phyloP scores from a whole-genome alignment of 35 echinoderm and acorn worm genomes.

The Lytechinus variegatus region DNA sequence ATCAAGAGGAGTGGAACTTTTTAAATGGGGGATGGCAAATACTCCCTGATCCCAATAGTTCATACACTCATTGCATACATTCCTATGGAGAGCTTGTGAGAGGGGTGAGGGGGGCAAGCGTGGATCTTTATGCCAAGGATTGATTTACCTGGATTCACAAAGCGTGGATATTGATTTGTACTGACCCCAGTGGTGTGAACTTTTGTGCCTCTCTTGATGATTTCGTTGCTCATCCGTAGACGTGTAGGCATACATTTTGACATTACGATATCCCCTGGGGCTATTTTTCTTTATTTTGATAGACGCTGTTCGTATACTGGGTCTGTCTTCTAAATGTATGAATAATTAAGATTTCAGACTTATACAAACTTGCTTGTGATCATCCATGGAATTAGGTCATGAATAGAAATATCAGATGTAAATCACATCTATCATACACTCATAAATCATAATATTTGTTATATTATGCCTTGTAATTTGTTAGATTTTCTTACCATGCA shows the following conservation, averaged over 20 bases:
- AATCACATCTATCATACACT: too few species aligned
- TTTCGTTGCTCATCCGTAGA: background rate
- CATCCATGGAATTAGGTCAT: background rate
- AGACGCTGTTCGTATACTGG: background rate
- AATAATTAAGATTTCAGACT: background rate
- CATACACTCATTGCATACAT: background rate
- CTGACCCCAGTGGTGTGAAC: slow-evolving; percentile 18
- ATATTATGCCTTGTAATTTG: too few species aligned
- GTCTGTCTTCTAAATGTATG: background rate
- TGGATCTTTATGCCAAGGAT: background rate
- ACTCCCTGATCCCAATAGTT: background rate
- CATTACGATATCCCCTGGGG: background rate
- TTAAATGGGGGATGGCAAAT: background rate
- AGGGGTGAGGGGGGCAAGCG: background rate
- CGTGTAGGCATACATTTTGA: background rate
- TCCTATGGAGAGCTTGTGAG: background rate
- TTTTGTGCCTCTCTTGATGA: background rate
- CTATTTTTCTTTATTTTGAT: background rate
- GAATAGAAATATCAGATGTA: too few species aligned
- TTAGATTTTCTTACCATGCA: too few species aligned
- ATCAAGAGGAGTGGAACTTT: background rate
- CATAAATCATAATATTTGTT: too few species aligned
- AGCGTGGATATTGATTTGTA: slow-evolving; percentile 14
- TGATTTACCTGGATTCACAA: slow-evolving; percentile 14
- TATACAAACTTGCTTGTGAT: background rate